Evolutionary conservation across 2,888 invertebrate genomes (phyloP), one percentile per base, ranked within the genome.

Genomic region (Apotomis capreana): DNA sequence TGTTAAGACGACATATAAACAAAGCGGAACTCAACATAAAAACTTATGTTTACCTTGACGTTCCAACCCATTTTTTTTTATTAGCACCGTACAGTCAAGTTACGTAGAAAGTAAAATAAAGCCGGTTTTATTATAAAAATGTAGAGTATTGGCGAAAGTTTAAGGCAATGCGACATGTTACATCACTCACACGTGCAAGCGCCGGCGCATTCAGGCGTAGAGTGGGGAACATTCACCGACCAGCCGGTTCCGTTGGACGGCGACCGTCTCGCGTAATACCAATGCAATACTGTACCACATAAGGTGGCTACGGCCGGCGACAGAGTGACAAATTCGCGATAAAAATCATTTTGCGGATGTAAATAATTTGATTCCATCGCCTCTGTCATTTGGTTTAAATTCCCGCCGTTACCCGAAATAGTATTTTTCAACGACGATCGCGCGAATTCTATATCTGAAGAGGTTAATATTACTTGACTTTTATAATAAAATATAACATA

Each of bases 201-300:
- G 60, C 13, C 61, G 51, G 52, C 62, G 67, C 51, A 61, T 46
- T 68, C 67, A 44, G 8, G 57, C 67, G 51, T 67, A 40, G 67
- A 71, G 71, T 71, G 71, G 61, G 15, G 49, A 62, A 51, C 71
- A 68, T 62, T 68, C 67, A 62, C 67, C 44, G 57, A 12, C 54
- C 37, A 36, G 40, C 70, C 61, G 57, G 61, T 51, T 60, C 36
- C 40, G 26, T 26, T 26, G 26, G 26, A 26, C 26, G 26, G 40
- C 40, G 13, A 60, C 54, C 64, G 44, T 12, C 65, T 46, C 65
- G 46, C 57, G 46, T 57, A 65, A 65, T 46, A 57, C 44, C 10
- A 44, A 5, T 57, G 55, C 46, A 65, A 54, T 13, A 13, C n/a
- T 44, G 6, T 6, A 51, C 26, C 49, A 63, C 9, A 52, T 63